phyloP scores from a whole-genome alignment of 2,797 vertebrate genomes.

The Sebastolobus alascanus region DNA sequence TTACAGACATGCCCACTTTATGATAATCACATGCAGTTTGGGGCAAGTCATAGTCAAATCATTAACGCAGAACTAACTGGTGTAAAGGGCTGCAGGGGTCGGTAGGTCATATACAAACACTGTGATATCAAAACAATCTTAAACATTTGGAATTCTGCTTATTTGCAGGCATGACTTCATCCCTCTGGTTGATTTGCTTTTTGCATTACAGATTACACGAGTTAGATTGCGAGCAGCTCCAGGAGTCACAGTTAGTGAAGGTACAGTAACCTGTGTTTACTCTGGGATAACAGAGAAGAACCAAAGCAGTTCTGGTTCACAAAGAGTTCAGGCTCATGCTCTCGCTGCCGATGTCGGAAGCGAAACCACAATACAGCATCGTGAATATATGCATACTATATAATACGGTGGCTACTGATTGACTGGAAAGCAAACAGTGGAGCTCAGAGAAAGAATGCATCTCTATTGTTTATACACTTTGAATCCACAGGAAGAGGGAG shows the following conservation, averaged over 20 bases:
- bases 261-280: conserved; percentile 49
- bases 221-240: conserved; percentile 23
- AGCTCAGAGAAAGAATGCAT: conserved; percentile 54
- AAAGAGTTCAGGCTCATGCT: conserved; percentile 49
- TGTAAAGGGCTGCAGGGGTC: neutral
- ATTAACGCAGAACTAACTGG: neutral
- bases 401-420: conserved; percentile 63
- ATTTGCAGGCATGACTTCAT: conserved; percentile 18
- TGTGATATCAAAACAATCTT: conserved; percentile 3
- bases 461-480: conserved; percentile 25
- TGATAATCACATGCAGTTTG: too few species aligned
- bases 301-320: conserved; percentile 50
- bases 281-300: conserved; percentile 38
- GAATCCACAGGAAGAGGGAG: conserved; percentile 12
- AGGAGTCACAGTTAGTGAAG: conserved; percentile 2
- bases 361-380: conserved; percentile 17
- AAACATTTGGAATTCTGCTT: conserved; percentile 21
- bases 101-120: neutral
- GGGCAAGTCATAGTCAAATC: too few species aligned
- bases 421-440: conserved; percentile 66
- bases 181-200: neutral
- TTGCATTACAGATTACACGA: neutral
- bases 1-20: too few species aligned
- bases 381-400: conserved; percentile 11
- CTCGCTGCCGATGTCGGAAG: conserved; percentile 1